Evolutionary conservation across 2,113 vertebrate genomes (phyloP).

Genomic region (Pygoscelis adeliae): DNA sequence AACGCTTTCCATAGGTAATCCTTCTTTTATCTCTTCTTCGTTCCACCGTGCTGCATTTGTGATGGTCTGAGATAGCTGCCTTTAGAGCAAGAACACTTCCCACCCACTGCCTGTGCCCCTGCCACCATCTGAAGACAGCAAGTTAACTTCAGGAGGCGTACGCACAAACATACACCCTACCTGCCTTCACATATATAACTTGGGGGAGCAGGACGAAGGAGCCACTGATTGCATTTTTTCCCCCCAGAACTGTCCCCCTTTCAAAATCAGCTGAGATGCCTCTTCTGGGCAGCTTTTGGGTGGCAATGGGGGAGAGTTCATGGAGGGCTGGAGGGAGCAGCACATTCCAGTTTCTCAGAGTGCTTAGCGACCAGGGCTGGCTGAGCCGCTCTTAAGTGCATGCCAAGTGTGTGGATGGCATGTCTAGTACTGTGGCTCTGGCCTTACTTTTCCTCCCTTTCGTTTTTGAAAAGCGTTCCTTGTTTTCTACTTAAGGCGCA

Average conservation of each 20-base stretch:
- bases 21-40: background rate
- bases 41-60: background rate
- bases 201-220: background rate
- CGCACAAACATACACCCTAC: background rate
- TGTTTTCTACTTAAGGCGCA: conserved; percentile 46
- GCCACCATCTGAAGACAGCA: background rate
- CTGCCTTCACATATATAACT: accelerated
- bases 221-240: accelerated
- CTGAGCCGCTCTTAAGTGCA: background rate
- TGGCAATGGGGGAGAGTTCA: conserved; percentile 6
- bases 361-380: conserved; percentile 70
- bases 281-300: background rate
- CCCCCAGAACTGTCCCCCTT: background rate
- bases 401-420: background rate
- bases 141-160: accelerated
- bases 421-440: background rate
- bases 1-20: background rate
- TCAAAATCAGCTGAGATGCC: background rate
- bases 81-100: background rate
- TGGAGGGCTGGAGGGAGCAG: background rate
- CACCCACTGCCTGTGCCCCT: background rate
- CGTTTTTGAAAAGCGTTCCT: conserved; percentile 25
- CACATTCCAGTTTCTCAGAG: conserved; percentile 55
- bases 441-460: background rate
- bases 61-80: background rate